These are phyloP conservation scores for Psilopsiagon aurifrons DNA, from an alignment of 2,113 vertebrate genomes.

Conservation along the genomic window DNA sequence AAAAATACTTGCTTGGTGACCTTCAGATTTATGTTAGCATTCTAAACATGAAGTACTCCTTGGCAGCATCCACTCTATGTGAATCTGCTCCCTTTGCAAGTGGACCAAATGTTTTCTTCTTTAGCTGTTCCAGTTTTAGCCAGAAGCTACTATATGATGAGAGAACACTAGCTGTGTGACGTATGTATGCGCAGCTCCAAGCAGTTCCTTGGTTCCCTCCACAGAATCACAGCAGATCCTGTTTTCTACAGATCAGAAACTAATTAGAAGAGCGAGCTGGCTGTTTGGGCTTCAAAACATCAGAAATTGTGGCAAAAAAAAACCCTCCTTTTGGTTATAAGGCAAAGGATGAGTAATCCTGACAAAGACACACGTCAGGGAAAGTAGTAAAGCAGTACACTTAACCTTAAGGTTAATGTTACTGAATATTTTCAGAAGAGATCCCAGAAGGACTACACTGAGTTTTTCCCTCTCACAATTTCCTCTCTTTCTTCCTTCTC, in stretches of 20 bases:
- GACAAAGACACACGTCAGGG: background rate
- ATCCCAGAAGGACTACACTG: background rate
- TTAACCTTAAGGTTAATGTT: background rate
- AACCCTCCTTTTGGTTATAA: background rate
- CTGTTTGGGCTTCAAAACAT: background rate
- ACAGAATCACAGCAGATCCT: background rate
- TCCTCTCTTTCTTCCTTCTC: background rate
- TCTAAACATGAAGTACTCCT: background rate
- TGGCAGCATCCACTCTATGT: background rate
- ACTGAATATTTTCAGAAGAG: background rate
- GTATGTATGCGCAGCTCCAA: accelerated
- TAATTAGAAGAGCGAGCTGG: background rate
- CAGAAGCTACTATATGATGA: background rate
- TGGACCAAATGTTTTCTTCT: background rate
- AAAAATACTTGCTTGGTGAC: background rate
- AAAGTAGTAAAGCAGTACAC: background rate
- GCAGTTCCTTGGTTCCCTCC: background rate
- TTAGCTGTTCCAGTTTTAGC: background rate
- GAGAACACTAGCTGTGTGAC: background rate
- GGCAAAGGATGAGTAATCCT: background rate
- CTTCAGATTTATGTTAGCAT: background rate
- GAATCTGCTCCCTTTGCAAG: slow-evolving; percentile 10
- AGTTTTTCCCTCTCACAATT: background rate
- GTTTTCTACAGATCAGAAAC: background rate
- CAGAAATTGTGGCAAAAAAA: background rate